A percentile compares a stretch with the other conserved stretches of the same genome.
Evolutionary conservation across 1,140 invertebrate species (phyloP).

Genomic region (Caenorhabditis briggsae): DNA sequence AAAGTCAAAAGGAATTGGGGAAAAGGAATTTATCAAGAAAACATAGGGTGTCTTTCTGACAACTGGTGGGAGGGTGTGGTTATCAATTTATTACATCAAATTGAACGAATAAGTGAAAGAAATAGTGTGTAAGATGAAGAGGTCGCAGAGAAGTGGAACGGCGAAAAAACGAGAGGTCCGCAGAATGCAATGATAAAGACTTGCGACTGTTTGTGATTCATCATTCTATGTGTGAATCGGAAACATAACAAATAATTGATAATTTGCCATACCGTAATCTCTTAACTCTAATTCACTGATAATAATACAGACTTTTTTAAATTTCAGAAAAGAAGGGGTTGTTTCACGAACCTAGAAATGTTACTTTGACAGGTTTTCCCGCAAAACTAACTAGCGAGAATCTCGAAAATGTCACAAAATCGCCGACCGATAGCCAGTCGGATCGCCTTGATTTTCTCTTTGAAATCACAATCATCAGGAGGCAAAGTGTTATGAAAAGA

Average conservation of each 20-base stretch:
- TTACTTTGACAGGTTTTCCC: not conserved
- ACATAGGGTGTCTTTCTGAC: not conserved
- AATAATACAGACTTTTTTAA: no score
- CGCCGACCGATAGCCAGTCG: not conserved
- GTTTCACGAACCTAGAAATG: no score
- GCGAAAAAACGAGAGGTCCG: constrained; percentile 6
- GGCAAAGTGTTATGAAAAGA: constrained; percentile 43
- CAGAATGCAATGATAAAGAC: not conserved
- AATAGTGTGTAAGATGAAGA: constrained; percentile 27
- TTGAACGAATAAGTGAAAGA: constrained; percentile 7
- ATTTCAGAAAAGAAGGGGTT: no score
- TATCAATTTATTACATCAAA: constrained; percentile 46
- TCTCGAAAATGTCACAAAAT: constrained; percentile 38
- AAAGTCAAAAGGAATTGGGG: not conserved
- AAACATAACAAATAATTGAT: not conserved
- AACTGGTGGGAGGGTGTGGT: not conserved
- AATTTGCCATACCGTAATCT: no score
- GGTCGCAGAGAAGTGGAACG: constrained; percentile 14
- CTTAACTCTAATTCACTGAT: no score
- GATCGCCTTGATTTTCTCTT: constrained; percentile 25
- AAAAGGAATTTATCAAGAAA: not conserved
- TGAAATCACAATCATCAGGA: constrained; percentile 52
- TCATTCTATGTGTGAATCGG: not conserved
- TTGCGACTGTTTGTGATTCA: constrained; percentile 14
- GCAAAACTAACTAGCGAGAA: not conserved